These are phyloP conservation scores for Clupea harengus DNA, from an alignment of 2,113 vertebrate genomes.

Conservation along the genomic window DNA sequence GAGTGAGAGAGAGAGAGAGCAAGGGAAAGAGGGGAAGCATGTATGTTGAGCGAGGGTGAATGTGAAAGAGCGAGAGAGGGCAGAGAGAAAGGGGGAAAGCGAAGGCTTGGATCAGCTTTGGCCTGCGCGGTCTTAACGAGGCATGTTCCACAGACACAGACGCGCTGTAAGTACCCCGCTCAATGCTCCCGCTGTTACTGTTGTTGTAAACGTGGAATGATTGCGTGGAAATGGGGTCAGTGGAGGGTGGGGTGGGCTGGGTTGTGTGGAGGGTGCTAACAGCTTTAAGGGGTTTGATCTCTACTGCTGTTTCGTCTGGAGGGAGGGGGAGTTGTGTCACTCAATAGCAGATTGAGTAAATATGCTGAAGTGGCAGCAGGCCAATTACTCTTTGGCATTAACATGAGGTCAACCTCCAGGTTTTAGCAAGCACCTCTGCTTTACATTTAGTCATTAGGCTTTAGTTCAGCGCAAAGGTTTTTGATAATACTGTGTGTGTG, in stretches of 20 bases:
- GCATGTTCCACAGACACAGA: constrained; percentile 3
- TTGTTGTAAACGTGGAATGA: neutral
- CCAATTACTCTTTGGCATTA: neutral
- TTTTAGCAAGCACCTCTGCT: neutral
- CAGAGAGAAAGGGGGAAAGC: neutral
- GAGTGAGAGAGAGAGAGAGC: neutral
- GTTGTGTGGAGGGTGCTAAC: neutral
- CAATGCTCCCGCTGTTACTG: neutral
- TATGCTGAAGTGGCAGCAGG: neutral
- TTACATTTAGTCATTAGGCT: too few relatives aligned
- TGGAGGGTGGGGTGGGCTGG: neutral
- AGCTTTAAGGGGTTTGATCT: neutral
- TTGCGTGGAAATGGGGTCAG: neutral
- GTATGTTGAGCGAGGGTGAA: neutral
- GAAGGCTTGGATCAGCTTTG: neutral
- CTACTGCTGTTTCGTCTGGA: neutral
- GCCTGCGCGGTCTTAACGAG: neutral
- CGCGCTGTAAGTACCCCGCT: neutral
- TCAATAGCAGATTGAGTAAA: constrained; percentile 9
- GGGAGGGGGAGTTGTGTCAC: neutral
- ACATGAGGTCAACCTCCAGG: neutral
- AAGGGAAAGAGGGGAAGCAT: neutral
- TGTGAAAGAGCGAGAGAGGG: neutral
- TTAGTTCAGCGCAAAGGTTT: neutral
- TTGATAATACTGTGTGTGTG: neutral